Evolutionary conservation across 2,797 vertebrate species (phyloP).

Genomic region (Clarias pachynema): DNA sequence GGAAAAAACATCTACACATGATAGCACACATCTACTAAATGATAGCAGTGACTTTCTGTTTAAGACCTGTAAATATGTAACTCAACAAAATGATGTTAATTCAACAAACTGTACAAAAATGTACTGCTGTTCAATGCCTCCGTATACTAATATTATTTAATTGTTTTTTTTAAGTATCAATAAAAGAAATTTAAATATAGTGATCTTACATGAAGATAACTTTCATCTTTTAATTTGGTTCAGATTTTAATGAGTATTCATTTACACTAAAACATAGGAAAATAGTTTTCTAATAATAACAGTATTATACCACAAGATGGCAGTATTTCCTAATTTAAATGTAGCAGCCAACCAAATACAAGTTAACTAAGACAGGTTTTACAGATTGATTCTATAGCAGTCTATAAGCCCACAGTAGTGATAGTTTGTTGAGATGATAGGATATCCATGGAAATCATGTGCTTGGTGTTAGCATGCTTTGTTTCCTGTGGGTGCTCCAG

Average conservation of each 20-base stretch:
- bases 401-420: background rate
- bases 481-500: too few relatives aligned
- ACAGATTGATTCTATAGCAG: background rate
- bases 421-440: background rate
- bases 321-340: constrained; percentile 16
- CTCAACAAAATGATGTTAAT: background rate
- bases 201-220: background rate
- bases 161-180: background rate
- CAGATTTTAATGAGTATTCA: background rate
- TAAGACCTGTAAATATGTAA: background rate
- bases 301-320: constrained; percentile 33
- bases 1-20: background rate
- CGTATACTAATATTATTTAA: background rate
- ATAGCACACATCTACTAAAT: background rate
- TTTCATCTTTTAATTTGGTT: background rate
- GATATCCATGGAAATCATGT: background rate
- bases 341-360: background rate
- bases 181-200: background rate
- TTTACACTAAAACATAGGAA: background rate
- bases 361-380: background rate
- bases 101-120: background rate
- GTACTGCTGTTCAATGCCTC: background rate
- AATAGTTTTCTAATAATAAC: background rate
- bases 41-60: background rate
- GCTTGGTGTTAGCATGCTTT: too few relatives aligned